A percentile compares a stretch with the other conserved stretches of the same genome.
phyloP scores from a whole-genome alignment of 2,113 vertebrate species.

The Odocoileus virginianus region DNA sequence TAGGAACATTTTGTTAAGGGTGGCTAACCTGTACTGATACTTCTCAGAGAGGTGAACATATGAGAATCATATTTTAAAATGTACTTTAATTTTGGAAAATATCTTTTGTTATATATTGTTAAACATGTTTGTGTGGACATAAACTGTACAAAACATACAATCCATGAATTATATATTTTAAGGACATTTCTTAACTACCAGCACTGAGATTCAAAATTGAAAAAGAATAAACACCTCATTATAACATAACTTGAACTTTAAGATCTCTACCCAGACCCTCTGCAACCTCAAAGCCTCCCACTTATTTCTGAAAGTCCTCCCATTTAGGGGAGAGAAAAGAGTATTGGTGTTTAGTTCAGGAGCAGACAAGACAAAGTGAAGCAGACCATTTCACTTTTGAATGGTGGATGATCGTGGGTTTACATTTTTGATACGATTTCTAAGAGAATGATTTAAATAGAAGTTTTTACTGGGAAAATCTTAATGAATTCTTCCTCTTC shows the following conservation, averaged over 20 bases:
- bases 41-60: not conserved
- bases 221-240: not conserved
- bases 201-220: not conserved
- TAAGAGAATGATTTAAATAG: slow-evolving; percentile 17
- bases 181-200: not conserved
- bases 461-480: not conserved
- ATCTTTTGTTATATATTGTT: not conserved
- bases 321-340: not conserved
- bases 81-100: not conserved
- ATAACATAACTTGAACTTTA: not conserved
- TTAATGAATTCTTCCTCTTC: not conserved
- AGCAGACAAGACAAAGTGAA: not conserved
- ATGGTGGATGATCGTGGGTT: not conserved
- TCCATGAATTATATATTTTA: not conserved
- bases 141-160: not conserved
- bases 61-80: not conserved
- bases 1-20: not conserved
- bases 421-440: not conserved
- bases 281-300: not conserved
- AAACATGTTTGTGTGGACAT: not conserved
- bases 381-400: not conserved
- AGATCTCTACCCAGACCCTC: not conserved
- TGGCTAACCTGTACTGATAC: not conserved
- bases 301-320: not conserved
- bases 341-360: not conserved